Evolutionary conservation across 2,888 invertebrate species (phyloP).

Genomic region (Apantesis nais): DNA sequence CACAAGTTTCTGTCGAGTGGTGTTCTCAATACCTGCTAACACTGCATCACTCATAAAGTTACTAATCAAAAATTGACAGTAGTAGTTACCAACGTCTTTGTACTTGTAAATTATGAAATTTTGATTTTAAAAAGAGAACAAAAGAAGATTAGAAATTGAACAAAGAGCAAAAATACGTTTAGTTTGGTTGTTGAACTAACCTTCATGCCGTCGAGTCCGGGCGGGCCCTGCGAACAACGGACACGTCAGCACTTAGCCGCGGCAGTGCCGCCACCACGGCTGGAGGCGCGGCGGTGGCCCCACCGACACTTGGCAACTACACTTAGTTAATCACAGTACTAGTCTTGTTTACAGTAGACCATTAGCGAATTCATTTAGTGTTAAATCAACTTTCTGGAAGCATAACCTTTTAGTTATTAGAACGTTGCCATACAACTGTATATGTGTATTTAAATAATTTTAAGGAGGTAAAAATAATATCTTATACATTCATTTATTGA

Average conservation of each 20-base stretch:
- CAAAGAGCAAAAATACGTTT: neutral
- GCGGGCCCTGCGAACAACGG: slow-evolving; percentile 93
- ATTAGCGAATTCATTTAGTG: neutral
- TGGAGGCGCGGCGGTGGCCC: neutral
- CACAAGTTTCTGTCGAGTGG: neutral
- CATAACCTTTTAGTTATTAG: neutral
- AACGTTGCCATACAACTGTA: neutral
- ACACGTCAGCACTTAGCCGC: slow-evolving; percentile 44
- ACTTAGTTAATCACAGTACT: neutral
- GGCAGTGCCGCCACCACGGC: neutral
- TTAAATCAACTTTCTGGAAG: neutral
- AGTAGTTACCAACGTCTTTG: neutral
- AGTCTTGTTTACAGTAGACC: neutral
- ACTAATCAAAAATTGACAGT: neutral
- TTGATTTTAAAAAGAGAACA: neutral
- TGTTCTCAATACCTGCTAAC: neutral
- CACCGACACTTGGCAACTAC: neutral
- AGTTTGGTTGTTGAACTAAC: slow-evolving; percentile 83
- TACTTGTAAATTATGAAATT: neutral
- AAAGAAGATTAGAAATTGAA: neutral
- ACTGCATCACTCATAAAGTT: neutral
- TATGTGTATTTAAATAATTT: neutral
- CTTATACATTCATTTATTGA: neutral
- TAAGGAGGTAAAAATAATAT: neutral
- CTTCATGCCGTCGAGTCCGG: slow-evolving; percentile 98